Evolutionary conservation across 1,140 invertebrate species (phyloP), one percentile per base, ranked within the genome.

Genomic region (Drosophila funebris): DNA sequence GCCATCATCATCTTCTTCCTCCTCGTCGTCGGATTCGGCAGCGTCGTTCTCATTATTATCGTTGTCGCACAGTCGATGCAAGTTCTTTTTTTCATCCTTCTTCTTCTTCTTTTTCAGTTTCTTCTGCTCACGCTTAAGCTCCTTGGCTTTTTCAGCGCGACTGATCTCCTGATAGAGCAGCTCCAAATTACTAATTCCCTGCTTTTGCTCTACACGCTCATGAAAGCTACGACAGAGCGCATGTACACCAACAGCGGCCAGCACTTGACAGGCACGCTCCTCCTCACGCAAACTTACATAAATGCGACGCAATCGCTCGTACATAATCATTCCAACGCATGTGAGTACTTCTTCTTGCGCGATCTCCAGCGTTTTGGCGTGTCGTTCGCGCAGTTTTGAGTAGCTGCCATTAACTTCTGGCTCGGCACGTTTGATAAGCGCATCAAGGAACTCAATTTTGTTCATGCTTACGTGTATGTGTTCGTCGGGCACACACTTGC

Each of bases 281-380:
- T 98, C 97, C 91, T 97, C 97, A 57, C 95, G 94, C 72, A 98
- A 93, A 58, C 96, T 95, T 64, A 97, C 94, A 80, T 97, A 96
- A 60, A 98, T 95, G 70, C 95, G 94, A 91, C 97, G 96, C 11
- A 99, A 93, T 44, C 97, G 93, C 90, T 98, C 97, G 85, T 97
- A 97, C 54, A 98, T 95, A 92, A 97, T 97, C 91, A 98, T 96
- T 9, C 97, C 97, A 44, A 98, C 93, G 91, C 97, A 98, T 0
- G 97, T 98, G 56, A 99, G 93, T 41, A 98, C 97, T 93, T 99
- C 97, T 92, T 98, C 97, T 93, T 99, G 97, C 78, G 97, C 97
- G 81, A 98, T 97, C 93, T 98, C 97, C 70, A 98, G 92, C 6
- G 97, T 98, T 93, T 98, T 98, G 0, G 97, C 97, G 92, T 98